Evolutionary conservation across 1,140 invertebrate species (phyloP).

Genomic region (Hetaerina americana): DNA sequence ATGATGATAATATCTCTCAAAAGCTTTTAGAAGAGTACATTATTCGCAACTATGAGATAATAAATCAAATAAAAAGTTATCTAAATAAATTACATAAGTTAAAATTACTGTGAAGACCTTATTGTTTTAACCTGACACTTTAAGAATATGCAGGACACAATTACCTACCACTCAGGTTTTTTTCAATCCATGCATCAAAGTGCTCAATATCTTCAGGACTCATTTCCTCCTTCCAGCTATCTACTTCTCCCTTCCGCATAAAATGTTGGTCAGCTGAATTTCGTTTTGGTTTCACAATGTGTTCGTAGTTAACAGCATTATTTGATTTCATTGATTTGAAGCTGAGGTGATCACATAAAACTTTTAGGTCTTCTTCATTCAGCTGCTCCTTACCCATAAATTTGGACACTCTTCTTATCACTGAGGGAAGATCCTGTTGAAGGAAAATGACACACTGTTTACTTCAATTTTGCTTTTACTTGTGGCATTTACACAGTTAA

Average conservation of each 20-base stretch:
- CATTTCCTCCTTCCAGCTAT: conserved; percentile 48
- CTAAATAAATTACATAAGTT: too few species aligned
- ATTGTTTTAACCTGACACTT: too few species aligned
- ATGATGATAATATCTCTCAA: too few species aligned
- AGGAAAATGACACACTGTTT: not conserved
- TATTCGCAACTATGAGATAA: too few species aligned
- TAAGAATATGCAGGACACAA: too few species aligned
- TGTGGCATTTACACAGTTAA: too few species aligned
- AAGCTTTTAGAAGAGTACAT: too few species aligned
- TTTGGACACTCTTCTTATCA: conserved; percentile 39
- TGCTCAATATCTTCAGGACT: conserved; percentile 32
- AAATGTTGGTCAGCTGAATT: conserved; percentile 35
- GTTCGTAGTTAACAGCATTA: conserved; percentile 23
- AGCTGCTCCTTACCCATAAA: conserved; percentile 40
- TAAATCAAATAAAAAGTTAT: too few species aligned
- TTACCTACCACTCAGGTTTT: conserved; percentile 30
- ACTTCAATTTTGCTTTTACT: not conserved
- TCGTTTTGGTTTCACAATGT: too few species aligned
- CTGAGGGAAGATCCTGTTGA: conserved; percentile 38
- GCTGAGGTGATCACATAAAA: conserved; percentile 42
- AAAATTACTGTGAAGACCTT: too few species aligned
- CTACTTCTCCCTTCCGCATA: conserved; percentile 44
- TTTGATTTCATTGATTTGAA: conserved; percentile 56
- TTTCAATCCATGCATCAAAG: conserved; percentile 42
- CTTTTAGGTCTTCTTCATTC: conserved; percentile 34